Percentiles rank a stretch among this genome's conserved stretches.
Conservation (phyloP, 2,797 vertebrate species). For the Coregonus suidteri region DNA sequence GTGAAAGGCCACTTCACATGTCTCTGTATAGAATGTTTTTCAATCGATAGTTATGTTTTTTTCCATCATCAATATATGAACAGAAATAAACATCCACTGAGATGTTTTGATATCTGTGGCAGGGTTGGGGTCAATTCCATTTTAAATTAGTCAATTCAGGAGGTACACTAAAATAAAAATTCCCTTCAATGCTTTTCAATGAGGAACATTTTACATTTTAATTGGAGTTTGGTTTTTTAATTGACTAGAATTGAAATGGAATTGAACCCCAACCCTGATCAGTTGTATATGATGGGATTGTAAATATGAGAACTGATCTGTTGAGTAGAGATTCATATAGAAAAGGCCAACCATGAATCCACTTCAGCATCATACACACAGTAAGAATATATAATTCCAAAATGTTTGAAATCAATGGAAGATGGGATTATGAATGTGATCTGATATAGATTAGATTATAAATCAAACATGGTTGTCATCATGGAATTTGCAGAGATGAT, state of each 20-base stretch:
- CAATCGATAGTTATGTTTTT: neutral
- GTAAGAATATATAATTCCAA: neutral
- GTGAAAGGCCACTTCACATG: conserved; percentile 23
- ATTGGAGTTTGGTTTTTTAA: too few relatives aligned
- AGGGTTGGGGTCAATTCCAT: too few relatives aligned
- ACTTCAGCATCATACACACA: neutral
- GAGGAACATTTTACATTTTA: too few relatives aligned
- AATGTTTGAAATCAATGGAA: neutral
- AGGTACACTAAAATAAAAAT: too few relatives aligned
- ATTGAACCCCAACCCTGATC: neutral
- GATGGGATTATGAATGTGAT: neutral
- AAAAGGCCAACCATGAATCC: neutral
- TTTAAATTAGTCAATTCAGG: too few relatives aligned
- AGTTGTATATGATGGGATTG: neutral
- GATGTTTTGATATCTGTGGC: neutral
- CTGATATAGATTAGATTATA: neutral
- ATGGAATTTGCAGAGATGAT: neutral
- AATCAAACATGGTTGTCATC: neutral
- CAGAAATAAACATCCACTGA: too few relatives aligned
- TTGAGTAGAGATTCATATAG: neutral
- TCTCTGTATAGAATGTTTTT: too few relatives aligned
- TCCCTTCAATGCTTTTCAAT: too few relatives aligned
- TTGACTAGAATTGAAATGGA: too few relatives aligned
- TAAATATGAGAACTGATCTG: neutral
- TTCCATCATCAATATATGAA: neutral